Evolutionary conservation across 92 coral and sea anemone species (phyloP).

Genomic region (Epizoanthus stellaris): DNA sequence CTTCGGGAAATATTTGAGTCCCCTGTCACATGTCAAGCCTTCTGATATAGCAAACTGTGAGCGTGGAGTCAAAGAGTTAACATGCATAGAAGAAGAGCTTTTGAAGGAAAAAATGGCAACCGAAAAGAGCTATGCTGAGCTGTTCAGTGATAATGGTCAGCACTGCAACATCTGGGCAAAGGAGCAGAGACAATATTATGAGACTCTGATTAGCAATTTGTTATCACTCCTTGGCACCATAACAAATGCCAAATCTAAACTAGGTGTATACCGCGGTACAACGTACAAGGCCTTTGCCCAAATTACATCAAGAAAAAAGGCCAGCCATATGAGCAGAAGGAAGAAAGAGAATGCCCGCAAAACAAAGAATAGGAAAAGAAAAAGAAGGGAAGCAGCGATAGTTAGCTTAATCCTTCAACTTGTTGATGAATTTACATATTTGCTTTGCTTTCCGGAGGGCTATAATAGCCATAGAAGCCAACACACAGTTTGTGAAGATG

Average conservation of each 20-base stretch:
- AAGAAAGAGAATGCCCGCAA: slow-evolving; percentile 29
- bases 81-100: slow-evolving; percentile 33
- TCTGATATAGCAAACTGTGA: slow-evolving; percentile 1
- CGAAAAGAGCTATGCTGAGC: slow-evolving; percentile 6
- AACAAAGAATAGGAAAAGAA: slow-evolving; percentile 4
- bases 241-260: slow-evolving; percentile 26
- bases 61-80: slow-evolving; percentile 49
- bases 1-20: slow-evolving; percentile 34
- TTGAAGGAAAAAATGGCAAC: slow-evolving; percentile 21
- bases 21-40: slow-evolving; percentile 33
- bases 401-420: slow-evolving; percentile 9
- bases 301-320: slow-evolving; percentile 1
- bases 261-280: slow-evolving; percentile 29
- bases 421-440: background rate
- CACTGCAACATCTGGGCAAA: slow-evolving; percentile 40
- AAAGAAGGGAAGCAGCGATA: slow-evolving; percentile 7
- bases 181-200: slow-evolving; percentile 51
- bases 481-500: slow-evolving; percentile 46
- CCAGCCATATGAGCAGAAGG: slow-evolving; percentile 31
- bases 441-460: background rate
- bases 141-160: slow-evolving; percentile 19
- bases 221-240: background rate
- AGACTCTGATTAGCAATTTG: slow-evolving; percentile 32
- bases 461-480: slow-evolving; percentile 26
- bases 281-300: background rate